Evolutionary conservation across 2,888 invertebrate genomes (phyloP), one percentile per base, ranked within the genome.

Genomic region (Spodoptera picta): DNA sequence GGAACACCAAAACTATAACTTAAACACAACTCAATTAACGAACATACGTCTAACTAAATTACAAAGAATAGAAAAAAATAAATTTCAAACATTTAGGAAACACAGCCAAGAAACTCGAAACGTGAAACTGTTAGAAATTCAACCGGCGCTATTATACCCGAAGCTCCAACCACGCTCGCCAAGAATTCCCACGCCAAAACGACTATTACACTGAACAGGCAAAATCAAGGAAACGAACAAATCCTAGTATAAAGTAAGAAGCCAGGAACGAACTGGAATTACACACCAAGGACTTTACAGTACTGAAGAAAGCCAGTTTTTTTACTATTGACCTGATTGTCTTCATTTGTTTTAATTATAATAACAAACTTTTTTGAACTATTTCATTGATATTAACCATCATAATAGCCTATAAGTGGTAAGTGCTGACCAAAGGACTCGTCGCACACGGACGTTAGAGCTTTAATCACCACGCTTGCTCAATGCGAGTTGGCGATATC

Each of bases 221-320:
- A 50, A 66, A 74, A 75, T 75, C 73, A 79, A 78, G 74, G 72
- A 80, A 75, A 71, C 69, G 69, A 71, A 80, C 72, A 77, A 82
- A 84, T 80, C 61, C 73, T 58, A 53, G 50, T 65, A 73, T 68
- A 66, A 79, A 78, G 73, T 72, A 66, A 80, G 79, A 74, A 78
- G 62, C 36, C 36, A 36, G 6, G 36, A 36, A 36, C 36, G 36
- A 36, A 36, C 9, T 36, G 36, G 36, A 36, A 36, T 36, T 36
- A 36, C 36, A 36, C 36, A 36, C 36, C 36, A 36, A 36, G 36
- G 36, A 36, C 36, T 36, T 36, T 36, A 9, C 6, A 36, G 36
- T 36, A 36, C 36, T 36, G 36, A 9, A 36, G 9, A 36, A 36
- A 5, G 36, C 7, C 3, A 4, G 4, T 36, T 9, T 36, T 36